Percentiles rank a stretch among this genome's conserved stretches.
Conservation (phyloP, 2,797 vertebrate genomes). For the Melanotaenia boesemani region DNA sequence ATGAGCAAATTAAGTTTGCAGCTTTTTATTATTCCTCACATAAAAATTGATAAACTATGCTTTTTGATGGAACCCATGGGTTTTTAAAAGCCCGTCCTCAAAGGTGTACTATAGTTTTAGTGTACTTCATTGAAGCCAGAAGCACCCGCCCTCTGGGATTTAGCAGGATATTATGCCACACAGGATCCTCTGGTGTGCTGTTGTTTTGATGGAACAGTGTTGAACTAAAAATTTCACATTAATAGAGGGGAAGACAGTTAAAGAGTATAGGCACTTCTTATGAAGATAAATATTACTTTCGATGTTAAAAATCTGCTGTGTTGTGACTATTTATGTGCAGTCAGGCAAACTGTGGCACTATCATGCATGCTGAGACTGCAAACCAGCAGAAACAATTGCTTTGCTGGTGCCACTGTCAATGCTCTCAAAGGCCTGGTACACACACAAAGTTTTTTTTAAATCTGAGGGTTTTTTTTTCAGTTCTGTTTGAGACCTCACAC, state of each 20-base stretch:
- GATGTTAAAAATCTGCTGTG: conserved; percentile 15
- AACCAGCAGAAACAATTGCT: not conserved
- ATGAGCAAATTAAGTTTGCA: conserved; percentile 19
- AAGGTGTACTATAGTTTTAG: conserved; percentile 24
- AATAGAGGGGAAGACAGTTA: conserved; percentile 5
- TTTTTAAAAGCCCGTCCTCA: conserved; percentile 28
- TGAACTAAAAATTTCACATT: conserved; percentile 24
- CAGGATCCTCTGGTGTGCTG: conserved; percentile 32
- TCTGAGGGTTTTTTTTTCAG: no score
- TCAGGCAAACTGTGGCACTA: not conserved
- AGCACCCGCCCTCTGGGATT: conserved; percentile 29
- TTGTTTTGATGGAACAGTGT: conserved; percentile 47
- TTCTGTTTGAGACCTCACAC: no score
- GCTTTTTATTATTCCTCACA: not conserved
- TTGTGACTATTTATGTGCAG: not conserved
- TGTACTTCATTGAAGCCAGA: conserved; percentile 36
- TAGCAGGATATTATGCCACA: conserved; percentile 21
- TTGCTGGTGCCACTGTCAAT: not conserved
- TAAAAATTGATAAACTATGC: conserved; percentile 19
- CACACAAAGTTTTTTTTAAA: no score
- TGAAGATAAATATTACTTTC: conserved; percentile 29
- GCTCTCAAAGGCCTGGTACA: no score
- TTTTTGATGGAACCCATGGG: conserved; percentile 29
- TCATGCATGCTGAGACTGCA: not conserved
- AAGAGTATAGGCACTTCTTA: not conserved